These are phyloP conservation scores for Iguana delicatissima DNA, from an alignment of 2,797 vertebrate species.

Conservation along the genomic window DNA sequence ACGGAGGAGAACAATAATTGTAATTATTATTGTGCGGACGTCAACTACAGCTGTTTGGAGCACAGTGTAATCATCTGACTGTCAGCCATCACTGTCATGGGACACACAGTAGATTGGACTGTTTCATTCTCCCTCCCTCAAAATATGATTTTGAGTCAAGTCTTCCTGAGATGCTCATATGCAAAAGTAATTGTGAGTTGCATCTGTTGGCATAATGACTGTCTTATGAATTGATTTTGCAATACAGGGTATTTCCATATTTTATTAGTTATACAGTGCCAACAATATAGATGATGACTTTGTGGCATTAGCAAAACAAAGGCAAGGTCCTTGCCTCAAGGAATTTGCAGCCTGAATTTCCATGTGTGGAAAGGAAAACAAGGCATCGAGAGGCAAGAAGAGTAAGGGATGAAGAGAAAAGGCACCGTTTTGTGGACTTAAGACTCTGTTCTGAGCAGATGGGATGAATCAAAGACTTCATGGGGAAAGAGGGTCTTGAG, in stretches of 20 bases:
- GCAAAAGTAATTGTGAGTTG: conserved; percentile 17
- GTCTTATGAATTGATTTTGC: conserved; percentile 42
- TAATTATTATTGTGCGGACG: conserved; percentile 52
- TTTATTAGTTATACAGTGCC: not conserved
- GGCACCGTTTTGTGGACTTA: not conserved
- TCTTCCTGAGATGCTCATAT: not conserved
- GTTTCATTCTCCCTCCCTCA: not conserved
- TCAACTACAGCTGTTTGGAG: conserved; percentile 30
- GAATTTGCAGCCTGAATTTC: not conserved
- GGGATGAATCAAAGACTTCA: not conserved
- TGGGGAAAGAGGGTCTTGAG: not conserved
- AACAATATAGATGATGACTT: not conserved
- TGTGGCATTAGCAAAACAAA: not conserved
- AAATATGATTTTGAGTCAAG: not conserved
- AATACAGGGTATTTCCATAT: not conserved
- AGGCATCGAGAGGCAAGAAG: not conserved
- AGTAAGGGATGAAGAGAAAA: not conserved
- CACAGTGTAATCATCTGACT: not conserved
- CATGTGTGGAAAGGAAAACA: no score
- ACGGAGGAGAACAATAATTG: conserved; percentile 43
- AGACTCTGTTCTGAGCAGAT: not conserved
- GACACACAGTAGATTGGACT: not conserved
- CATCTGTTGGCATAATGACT: conserved; percentile 36
- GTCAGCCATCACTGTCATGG: not conserved
- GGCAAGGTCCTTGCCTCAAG: not conserved